These are phyloP conservation scores for Picathartes gymnocephalus DNA, from an alignment of 2,113 vertebrate species.

Conservation along the genomic window DNA sequence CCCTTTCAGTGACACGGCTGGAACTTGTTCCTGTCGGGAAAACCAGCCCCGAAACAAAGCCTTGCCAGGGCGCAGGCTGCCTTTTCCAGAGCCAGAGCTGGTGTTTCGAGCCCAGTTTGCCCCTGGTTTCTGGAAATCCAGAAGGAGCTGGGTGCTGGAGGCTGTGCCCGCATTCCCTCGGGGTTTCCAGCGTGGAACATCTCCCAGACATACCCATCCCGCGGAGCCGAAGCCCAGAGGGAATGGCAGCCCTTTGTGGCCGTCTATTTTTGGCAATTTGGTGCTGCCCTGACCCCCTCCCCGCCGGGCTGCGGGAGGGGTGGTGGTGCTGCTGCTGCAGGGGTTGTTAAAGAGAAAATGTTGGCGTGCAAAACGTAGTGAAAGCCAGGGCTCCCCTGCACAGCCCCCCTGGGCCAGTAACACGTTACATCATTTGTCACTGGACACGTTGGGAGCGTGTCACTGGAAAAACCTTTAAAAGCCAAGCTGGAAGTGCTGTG, in stretches of 20 bases:
- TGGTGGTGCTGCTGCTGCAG: background rate
- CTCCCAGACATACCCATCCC: background rate
- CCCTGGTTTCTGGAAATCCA: background rate
- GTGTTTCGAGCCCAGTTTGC: rapidly evolving
- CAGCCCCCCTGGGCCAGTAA: slow-evolving; percentile 24
- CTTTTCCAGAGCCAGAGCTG: background rate
- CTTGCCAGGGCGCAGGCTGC: background rate
- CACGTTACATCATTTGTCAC: slow-evolving; percentile 66
- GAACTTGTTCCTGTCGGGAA: background rate
- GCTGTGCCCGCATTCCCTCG: background rate
- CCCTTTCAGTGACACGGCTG: background rate
- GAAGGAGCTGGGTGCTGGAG: background rate
- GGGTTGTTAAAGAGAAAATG: background rate
- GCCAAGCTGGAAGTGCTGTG: slow-evolving; percentile 18
- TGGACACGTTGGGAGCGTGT: slow-evolving; percentile 50
- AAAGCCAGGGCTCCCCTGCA: slow-evolving; percentile 21
- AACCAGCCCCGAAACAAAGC: background rate
- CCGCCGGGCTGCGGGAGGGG: background rate
- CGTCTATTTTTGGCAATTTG: background rate
- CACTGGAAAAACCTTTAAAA: slow-evolving; percentile 58
- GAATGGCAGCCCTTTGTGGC: background rate
- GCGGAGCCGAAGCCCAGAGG: no score
- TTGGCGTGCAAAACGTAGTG: background rate
- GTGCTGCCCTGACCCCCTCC: background rate
- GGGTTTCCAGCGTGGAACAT: background rate